Percentiles rank a stretch among this genome's conserved stretches.
Evolutionary conservation across 2,797 vertebrate species (phyloP).

Genomic region (Rhincodon typus): DNA sequence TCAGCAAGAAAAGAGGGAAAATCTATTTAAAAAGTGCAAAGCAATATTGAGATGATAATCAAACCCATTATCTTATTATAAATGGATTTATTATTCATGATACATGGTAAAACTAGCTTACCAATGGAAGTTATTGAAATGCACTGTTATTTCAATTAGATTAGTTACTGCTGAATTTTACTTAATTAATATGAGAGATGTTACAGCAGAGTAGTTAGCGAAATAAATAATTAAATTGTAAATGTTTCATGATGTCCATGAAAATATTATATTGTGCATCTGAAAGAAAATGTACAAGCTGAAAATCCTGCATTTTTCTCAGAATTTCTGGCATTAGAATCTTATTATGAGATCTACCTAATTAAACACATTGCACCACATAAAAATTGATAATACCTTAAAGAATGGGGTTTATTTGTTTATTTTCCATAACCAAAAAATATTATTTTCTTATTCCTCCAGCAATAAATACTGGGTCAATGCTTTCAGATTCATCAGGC

Average conservation of each 20-base stretch:
- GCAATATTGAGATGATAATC: background rate
- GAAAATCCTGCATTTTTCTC: slow-evolving; percentile 17
- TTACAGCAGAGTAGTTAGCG: background rate
- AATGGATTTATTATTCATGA: slow-evolving; percentile 20
- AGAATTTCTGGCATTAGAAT: background rate
- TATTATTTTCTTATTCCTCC: slow-evolving; percentile 62
- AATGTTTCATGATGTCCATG: background rate
- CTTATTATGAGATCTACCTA: background rate
- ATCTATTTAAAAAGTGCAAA: background rate
- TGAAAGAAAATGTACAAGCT: background rate
- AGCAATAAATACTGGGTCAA: slow-evolving; percentile 65
- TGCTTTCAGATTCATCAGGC: slow-evolving; percentile 64
- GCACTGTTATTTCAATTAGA: background rate
- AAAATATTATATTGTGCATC: background rate
- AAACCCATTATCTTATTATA: background rate
- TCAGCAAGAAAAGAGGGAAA: background rate
- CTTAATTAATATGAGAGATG: too few species aligned
- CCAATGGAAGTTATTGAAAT: background rate
- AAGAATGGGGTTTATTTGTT: slow-evolving; percentile 51
- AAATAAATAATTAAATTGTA: background rate
- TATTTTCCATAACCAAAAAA: slow-evolving; percentile 54
- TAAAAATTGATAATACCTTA: background rate
- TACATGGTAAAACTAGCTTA: slow-evolving; percentile 4
- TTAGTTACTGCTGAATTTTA: background rate
- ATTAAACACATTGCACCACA: too few species aligned